A percentile compares a stretch with the other conserved stretches of the same genome.
These are phyloP conservation scores for Callinectes sapidus DNA, from an alignment of 2,888 invertebrate species.

Conservation along the genomic window DNA sequence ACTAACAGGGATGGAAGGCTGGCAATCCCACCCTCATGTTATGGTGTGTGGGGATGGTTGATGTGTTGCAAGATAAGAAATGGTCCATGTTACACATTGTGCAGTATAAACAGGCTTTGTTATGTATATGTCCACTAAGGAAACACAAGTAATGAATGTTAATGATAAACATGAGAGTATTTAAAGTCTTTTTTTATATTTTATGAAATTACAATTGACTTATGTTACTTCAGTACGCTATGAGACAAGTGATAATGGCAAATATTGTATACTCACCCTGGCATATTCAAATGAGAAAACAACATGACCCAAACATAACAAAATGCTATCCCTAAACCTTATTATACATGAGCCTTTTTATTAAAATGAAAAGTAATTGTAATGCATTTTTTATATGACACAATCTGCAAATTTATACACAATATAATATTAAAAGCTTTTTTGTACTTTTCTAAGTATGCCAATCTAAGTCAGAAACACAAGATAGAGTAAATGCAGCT, in stretches of 20 bases:
- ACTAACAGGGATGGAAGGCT: too few relatives aligned
- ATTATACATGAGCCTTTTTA: slow-evolving; percentile 64
- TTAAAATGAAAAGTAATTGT: slow-evolving; percentile 54
- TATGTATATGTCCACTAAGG: background rate
- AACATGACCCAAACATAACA: slow-evolving; percentile 57
- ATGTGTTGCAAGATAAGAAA: too few relatives aligned
- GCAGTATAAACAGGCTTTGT: background rate
- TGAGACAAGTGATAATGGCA: slow-evolving; percentile 62
- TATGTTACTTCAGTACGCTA: slow-evolving; percentile 67
- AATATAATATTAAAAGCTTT: slow-evolving; percentile 35
- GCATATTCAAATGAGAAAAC: slow-evolving; percentile 62
- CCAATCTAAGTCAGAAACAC: slow-evolving; percentile 62
- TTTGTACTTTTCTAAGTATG: slow-evolving; percentile 67
- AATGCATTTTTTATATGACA: slow-evolving; percentile 48
- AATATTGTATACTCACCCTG: slow-evolving; percentile 68
- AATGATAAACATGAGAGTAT: slow-evolving; percentile 7
- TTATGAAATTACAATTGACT: slow-evolving; percentile 63
- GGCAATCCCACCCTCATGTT: too few relatives aligned
- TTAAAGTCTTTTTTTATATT: slow-evolving; percentile 55
- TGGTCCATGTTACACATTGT: background rate
- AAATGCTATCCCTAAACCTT: slow-evolving; percentile 63
- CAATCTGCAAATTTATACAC: slow-evolving; percentile 37
- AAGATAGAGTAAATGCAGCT: slow-evolving; percentile 50
- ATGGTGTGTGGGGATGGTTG: too few relatives aligned
- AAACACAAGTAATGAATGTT: background rate